phyloP scores from a whole-genome alignment of 2,113 vertebrate species.

The Tychaedon coryphoeus region DNA sequence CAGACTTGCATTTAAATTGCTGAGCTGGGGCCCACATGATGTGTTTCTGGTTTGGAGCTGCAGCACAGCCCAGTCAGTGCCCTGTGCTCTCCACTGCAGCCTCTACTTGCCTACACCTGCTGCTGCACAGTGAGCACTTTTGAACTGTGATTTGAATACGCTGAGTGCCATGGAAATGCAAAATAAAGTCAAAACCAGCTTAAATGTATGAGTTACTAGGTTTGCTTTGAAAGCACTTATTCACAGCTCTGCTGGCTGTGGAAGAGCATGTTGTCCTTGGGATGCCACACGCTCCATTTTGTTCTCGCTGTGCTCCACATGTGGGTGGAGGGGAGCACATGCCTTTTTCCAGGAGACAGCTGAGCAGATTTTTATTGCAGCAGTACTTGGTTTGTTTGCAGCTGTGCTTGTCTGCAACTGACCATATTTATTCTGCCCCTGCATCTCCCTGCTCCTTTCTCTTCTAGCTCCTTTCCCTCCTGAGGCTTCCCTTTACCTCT shows the following conservation, averaged over 20 bases:
- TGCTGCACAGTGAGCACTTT: accelerated
- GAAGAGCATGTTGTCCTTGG: neutral
- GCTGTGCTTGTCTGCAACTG: neutral
- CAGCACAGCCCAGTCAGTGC: neutral
- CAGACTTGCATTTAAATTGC: neutral
- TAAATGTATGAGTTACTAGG: neutral
- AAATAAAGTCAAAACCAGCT: neutral
- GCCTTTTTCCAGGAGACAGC: neutral
- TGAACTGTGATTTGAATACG: neutral
- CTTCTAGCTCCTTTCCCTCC: neutral
- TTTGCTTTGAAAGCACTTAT: neutral
- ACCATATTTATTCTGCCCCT: neutral
- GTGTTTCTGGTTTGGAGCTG: neutral
- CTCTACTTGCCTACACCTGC: neutral
- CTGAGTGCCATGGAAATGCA: neutral
- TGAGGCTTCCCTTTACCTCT: neutral
- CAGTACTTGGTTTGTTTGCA: neutral
- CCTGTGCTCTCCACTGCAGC: neutral
- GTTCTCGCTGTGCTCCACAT: accelerated
- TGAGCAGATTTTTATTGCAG: neutral
- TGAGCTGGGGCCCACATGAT: neutral
- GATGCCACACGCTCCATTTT: neutral
- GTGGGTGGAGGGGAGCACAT: neutral
- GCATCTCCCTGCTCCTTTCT: neutral
- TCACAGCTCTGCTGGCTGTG: neutral